Evolutionary conservation across 2,113 vertebrate species (phyloP), one percentile per base, ranked within the genome.

Genomic region (Cynocephalus volans): DNA sequence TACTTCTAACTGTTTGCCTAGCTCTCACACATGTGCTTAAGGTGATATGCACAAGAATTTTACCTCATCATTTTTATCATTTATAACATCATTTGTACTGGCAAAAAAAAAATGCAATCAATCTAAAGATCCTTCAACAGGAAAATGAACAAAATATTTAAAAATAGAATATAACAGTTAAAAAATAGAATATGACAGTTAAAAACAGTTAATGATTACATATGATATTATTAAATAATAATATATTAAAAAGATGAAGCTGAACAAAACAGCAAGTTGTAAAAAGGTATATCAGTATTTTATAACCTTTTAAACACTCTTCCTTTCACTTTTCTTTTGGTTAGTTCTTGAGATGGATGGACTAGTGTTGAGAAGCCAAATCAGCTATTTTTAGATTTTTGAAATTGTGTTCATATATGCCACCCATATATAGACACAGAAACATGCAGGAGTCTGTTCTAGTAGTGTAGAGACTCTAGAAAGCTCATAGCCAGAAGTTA

Each of bases 291-390:
- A 52, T 8, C 14, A 52, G 73, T 70, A 70, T 33, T 33, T 88
- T 58, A 45, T 60, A 88, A 88, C n/a, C 23, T 75, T 33, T 60
- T 62, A 75, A 73, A 75, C 18, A 60, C 41, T 93, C 36, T 81
- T 69, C 48, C 18, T 95, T 33, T 54, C 31, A 90, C 28, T 83
- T 95, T 19, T 58, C 41, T 81, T 77, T 75, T 82, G 52, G 52
- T 67, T 93, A 69, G 41, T 60, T 95, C 41, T 81, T 90, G 50
- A 90, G 67, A 82, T n/a, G 81, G 41, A 80, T 72, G 76, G 48
- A 33, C n/a, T 87, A 69, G 54, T 56, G 14, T 70, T 77, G 33
- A 72, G 56, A 83, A 83, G 31, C 52, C 15, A 62, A 8, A 45
- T 31, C 26, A 28, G 33, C 19, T 77, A 31, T 52, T 62, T 92